phyloP scores from a whole-genome alignment of 2,888 invertebrate genomes.

The Dynastes hyllus region DNA sequence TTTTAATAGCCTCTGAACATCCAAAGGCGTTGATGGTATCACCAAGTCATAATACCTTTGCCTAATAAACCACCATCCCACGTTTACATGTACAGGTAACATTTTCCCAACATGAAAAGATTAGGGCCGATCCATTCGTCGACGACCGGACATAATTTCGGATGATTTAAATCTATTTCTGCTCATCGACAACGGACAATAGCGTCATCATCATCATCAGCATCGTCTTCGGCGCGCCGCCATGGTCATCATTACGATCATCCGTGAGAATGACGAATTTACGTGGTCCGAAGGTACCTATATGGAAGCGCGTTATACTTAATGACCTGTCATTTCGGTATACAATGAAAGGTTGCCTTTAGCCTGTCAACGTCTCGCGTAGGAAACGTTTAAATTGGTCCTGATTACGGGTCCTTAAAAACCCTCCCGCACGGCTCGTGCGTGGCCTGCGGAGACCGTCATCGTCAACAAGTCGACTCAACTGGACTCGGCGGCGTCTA shows the following conservation, averaged over 20 bases:
- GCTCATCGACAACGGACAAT: slow-evolving; percentile 27
- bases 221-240: background rate
- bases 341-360: slow-evolving; percentile 53
- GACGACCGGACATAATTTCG: slow-evolving; percentile 24
- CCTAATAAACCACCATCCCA: background rate
- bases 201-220: slow-evolving; percentile 20
- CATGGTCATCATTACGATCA: slow-evolving; percentile 47
- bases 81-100: background rate
- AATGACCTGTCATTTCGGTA: slow-evolving; percentile 54
- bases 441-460: background rate
- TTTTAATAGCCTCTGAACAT: too few relatives aligned
- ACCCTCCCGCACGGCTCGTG: slow-evolving; percentile 43
- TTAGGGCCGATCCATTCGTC: background rate
- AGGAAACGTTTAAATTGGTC: slow-evolving; percentile 54
- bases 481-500: background rate
- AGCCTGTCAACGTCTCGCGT: slow-evolving; percentile 52
- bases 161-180: slow-evolving; percentile 25
- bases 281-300: slow-evolving; percentile 40
- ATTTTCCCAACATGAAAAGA: background rate
- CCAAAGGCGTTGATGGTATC: background rate
- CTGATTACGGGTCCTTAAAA: slow-evolving; percentile 49
- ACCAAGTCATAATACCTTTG: too few relatives aligned
- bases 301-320: slow-evolving; percentile 54
- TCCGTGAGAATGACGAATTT: slow-evolving; percentile 49
- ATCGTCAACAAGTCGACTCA: background rate